These are phyloP conservation scores for Australoheros scitulus DNA, from an alignment of 2,113 vertebrate species.

Conservation along the genomic window DNA sequence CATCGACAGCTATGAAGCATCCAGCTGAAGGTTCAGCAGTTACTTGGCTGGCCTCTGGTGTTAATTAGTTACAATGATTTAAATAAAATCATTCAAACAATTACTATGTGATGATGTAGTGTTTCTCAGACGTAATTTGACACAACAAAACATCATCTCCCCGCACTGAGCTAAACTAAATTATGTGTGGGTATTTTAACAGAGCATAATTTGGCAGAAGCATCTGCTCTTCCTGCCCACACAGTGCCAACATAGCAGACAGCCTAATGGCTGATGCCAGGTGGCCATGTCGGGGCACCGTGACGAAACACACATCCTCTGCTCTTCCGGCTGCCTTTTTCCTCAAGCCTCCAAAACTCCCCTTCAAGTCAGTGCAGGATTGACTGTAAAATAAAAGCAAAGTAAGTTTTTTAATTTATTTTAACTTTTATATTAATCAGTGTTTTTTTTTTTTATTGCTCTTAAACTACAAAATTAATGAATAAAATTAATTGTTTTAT, in stretches of 20 bases:
- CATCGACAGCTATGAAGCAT: slow-evolving; percentile 2
- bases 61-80: slow-evolving; percentile 43
- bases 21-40: slow-evolving; percentile 18
- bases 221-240: slow-evolving; percentile 49
- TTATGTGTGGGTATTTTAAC: slow-evolving; percentile 58
- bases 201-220: slow-evolving; percentile 43
- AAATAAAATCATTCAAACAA: slow-evolving; percentile 9
- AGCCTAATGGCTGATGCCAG: slow-evolving; percentile 50
- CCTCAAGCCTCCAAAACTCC: neutral
- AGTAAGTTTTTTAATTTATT: neutral
- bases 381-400: too few relatives aligned
- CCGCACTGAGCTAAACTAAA: slow-evolving; percentile 13
- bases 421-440: neutral
- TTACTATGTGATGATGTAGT: neutral
- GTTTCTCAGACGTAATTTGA: slow-evolving; percentile 12
- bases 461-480: too few relatives aligned
- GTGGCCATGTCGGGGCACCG: slow-evolving; percentile 37
- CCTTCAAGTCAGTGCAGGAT: too few relatives aligned
- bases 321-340: slow-evolving; percentile 7
- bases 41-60: slow-evolving; percentile 28
- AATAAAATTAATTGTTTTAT: neutral
- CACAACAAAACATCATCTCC: slow-evolving; percentile 22
- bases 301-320: slow-evolving; percentile 32
- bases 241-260: slow-evolving; percentile 48
- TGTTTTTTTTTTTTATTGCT: neutral